These are phyloP conservation scores for Corydoras sp. DNA, from an alignment of 2,113 vertebrate species.

Conservation along the genomic window DNA sequence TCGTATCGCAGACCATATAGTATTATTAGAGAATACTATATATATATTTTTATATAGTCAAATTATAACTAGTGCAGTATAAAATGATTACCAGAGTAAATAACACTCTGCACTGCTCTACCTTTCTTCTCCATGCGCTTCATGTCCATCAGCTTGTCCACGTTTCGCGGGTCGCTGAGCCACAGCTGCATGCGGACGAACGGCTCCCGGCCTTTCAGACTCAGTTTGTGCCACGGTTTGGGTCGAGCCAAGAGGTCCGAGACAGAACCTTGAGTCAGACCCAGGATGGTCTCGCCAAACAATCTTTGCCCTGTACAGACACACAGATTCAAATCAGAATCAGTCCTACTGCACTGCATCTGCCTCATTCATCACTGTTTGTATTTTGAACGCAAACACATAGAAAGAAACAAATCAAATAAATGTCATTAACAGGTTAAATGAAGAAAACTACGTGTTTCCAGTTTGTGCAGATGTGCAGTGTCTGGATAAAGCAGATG, in stretches of 20 bases:
- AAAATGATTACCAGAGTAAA: too few relatives aligned
- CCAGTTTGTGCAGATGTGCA: too few relatives aligned
- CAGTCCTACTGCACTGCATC: neutral
- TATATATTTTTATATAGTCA: too few relatives aligned
- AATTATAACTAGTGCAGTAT: too few relatives aligned
- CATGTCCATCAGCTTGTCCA: slow-evolving; percentile 92
- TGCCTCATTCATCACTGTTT: too few relatives aligned
- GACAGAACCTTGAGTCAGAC: slow-evolving; percentile 86
- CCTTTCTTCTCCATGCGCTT: slow-evolving; percentile 93
- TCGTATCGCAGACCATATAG: too few relatives aligned
- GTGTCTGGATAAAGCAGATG: too few relatives aligned
- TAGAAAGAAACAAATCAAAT: too few relatives aligned
- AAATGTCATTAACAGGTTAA: too few relatives aligned
- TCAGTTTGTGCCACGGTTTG: slow-evolving; percentile 91
- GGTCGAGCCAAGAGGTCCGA: slow-evolving; percentile 87
- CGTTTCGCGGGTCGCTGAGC: slow-evolving; percentile 85
- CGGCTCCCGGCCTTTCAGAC: slow-evolving; percentile 84
- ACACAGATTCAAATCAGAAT: neutral
- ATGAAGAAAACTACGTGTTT: too few relatives aligned
- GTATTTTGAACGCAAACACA: too few relatives aligned
- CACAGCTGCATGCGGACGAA: slow-evolving; percentile 91
- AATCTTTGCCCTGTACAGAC: slow-evolving; percentile 75
- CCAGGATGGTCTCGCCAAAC: slow-evolving; percentile 87
- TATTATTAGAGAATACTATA: too few relatives aligned
- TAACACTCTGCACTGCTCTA: slow-evolving; percentile 37